Conservation (phyloP, 2,113 vertebrate species). For the Cygnus buccinator region DNA sequence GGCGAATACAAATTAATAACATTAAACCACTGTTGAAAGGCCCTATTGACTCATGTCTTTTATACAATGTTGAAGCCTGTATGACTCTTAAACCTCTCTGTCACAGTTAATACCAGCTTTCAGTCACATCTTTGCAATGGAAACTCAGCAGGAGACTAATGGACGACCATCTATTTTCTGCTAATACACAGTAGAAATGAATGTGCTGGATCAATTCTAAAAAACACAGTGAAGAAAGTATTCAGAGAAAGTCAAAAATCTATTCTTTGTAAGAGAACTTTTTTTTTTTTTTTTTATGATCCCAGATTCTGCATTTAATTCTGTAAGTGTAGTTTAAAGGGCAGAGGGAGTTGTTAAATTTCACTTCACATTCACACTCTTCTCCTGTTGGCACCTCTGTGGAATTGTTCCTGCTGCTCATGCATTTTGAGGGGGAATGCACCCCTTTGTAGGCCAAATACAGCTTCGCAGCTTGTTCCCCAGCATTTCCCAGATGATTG, state of each 20-base stretch:
- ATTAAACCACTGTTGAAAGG: background rate
- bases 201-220: conserved; percentile 12
- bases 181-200: conserved; percentile 17
- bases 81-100: conserved; percentile 17
- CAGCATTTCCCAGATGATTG: background rate
- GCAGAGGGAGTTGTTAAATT: conserved; percentile 49
- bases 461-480: conserved; percentile 2
- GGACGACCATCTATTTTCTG: conserved; percentile 32
- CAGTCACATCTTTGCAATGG: conserved; percentile 21
- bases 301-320: conserved; percentile 39
- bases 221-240: conserved; percentile 11
- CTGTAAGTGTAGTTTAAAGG: conserved; percentile 34
- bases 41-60: background rate
- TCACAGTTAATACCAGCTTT: conserved; percentile 46
- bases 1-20: conserved; percentile 29
- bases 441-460: background rate
- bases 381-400: background rate
- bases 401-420: conserved; percentile 24
- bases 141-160: conserved; percentile 33
- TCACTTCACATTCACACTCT: conserved; percentile 42
- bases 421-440: background rate
- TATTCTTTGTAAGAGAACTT: background rate
- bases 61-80: background rate
- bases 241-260: background rate
- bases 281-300: background rate